These are phyloP conservation scores for Papilio elwesi DNA, from an alignment of 2,888 invertebrate species.

Conservation along the genomic window DNA sequence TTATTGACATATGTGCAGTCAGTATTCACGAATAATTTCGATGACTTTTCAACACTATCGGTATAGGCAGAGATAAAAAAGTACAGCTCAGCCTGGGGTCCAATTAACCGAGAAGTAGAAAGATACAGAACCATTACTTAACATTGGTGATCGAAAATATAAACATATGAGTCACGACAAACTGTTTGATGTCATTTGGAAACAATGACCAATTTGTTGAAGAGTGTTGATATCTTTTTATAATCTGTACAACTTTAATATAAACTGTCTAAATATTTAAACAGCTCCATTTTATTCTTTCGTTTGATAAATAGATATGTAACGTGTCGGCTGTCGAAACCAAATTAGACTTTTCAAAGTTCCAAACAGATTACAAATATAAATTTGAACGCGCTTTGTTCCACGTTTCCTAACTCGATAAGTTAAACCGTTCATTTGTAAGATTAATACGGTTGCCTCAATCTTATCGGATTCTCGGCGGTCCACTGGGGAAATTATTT, in stretches of 20 bases:
- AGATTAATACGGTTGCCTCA: slow-evolving; percentile 34
- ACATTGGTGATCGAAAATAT: too few species aligned
- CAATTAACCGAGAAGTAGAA: too few species aligned
- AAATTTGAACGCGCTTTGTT: slow-evolving; percentile 53
- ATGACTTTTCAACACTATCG: too few species aligned
- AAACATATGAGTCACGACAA: too few species aligned
- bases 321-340: slow-evolving; percentile 52
- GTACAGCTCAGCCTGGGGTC: too few species aligned
- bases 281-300: slow-evolving; percentile 33
- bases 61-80: too few species aligned
- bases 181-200: neutral
- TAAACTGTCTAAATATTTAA: slow-evolving; percentile 20
- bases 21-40: too few species aligned
- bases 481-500: slow-evolving; percentile 32
- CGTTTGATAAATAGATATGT: slow-evolving; percentile 27
- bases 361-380: slow-evolving; percentile 53
- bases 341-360: slow-evolving; percentile 55
- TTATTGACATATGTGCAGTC: too few species aligned
- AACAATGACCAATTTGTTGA: neutral
- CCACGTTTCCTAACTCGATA: slow-evolving; percentile 49
- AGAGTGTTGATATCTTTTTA: neutral
- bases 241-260: neutral
- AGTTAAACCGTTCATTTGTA: slow-evolving; percentile 51
- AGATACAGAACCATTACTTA: too few species aligned
- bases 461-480: slow-evolving; percentile 41